phyloP scores from a whole-genome alignment of 64 coral and sea anemone species.

The Orbicella faveolata region DNA sequence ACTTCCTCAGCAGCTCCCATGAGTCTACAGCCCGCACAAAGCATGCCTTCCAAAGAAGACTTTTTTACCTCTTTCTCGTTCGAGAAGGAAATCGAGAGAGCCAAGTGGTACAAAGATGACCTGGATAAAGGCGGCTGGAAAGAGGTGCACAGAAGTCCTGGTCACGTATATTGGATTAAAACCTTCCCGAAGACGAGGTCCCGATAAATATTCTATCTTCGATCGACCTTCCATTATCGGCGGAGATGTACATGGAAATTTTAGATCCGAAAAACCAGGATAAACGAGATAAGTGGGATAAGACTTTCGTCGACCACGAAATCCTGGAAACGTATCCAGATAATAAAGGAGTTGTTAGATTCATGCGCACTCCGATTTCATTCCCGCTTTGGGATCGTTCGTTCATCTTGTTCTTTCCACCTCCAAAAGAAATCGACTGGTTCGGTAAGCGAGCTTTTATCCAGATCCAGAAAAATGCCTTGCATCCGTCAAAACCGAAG shows the following conservation, averaged over 20 bases:
- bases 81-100: conserved; percentile 25
- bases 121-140: conserved; percentile 44
- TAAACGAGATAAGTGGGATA: conserved; percentile 35
- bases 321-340: conserved; percentile 38
- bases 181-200: conserved; percentile 24
- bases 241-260: background rate
- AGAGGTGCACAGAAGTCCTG: conserved; percentile 20
- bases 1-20: too few relatives aligned
- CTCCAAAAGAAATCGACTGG: conserved; percentile 35
- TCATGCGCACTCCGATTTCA: background rate
- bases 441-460: conserved; percentile 21
- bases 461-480: conserved; percentile 12
- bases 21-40: background rate
- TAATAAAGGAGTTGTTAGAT: background rate
- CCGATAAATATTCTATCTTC: conserved; percentile 34
- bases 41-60: background rate
- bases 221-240: conserved; percentile 28
- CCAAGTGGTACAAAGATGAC: conserved; percentile 52
- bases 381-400: conserved; percentile 25
- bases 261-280: background rate
- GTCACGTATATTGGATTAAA: conserved; percentile 11
- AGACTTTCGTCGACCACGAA: background rate
- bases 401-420: conserved; percentile 22
- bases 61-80: conserved; percentile 4
- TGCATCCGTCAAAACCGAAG: conserved; percentile 35